Percentiles rank a stretch among this genome's conserved stretches.
These are phyloP conservation scores for Eutrigla gurnardus DNA, from an alignment of 2,797 vertebrate genomes.

Conservation along the genomic window DNA sequence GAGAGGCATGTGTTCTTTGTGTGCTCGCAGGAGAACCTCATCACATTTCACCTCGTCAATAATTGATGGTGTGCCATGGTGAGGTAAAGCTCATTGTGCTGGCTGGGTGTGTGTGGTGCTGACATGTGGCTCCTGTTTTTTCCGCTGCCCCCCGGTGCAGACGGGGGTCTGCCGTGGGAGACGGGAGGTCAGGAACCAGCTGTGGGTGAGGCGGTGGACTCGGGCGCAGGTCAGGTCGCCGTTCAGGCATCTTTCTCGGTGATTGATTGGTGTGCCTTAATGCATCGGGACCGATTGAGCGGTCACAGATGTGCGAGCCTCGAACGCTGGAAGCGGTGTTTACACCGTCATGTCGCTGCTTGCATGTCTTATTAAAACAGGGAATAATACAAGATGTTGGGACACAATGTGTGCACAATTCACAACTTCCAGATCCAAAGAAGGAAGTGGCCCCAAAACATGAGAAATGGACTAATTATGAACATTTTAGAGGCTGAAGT, in stretches of 20 bases:
- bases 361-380: background rate
- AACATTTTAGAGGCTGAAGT: background rate
- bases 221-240: slow-evolving; percentile 38
- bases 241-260: slow-evolving; percentile 24
- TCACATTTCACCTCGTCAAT: slow-evolving; percentile 80
- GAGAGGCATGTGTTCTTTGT: slow-evolving; percentile 66
- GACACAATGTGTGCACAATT: background rate
- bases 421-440: background rate
- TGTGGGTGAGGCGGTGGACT: slow-evolving; percentile 54
- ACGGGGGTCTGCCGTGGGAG: slow-evolving; percentile 38
- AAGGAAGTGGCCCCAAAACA: background rate
- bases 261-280: slow-evolving; percentile 71
- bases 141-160: slow-evolving; percentile 50
- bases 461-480: background rate
- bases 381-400: background rate
- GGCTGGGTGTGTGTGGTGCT: slow-evolving; percentile 51
- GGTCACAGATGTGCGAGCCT: slow-evolving; percentile 71
- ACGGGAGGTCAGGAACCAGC: slow-evolving; percentile 71
- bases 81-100: slow-evolving; percentile 71
- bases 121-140: slow-evolving; percentile 77
- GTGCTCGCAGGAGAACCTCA: slow-evolving; percentile 66
- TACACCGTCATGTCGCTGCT: background rate
- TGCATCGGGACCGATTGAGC: slow-evolving; percentile 61
- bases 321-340: slow-evolving; percentile 33
- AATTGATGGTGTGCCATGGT: slow-evolving; percentile 76